These are phyloP conservation scores for Aradophagus sp. DNA, from an alignment of 1,140 invertebrate genomes.

Conservation along the genomic window DNA sequence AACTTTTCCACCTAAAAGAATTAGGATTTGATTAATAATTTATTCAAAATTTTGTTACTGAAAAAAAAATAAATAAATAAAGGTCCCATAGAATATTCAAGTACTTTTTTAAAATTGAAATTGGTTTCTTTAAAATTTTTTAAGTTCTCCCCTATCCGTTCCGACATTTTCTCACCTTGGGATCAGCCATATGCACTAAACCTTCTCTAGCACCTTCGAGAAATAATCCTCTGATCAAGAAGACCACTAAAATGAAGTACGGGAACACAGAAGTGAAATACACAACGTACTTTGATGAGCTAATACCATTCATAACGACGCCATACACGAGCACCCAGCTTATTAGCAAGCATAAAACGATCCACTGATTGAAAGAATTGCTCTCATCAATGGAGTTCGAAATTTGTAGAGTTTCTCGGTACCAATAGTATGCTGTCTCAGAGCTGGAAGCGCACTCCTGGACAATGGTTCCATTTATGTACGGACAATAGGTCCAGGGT, in stretches of 20 bases:
- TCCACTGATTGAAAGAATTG: conserved; percentile 93
- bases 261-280: conserved; percentile 13
- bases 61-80: too few relatives aligned
- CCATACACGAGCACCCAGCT: conserved; percentile 97
- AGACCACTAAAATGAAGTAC: conserved; percentile 5
- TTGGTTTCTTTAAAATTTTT: background rate
- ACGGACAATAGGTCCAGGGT: conserved; percentile 90
- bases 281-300: conserved; percentile 8
- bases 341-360: conserved; percentile 91
- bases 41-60: too few relatives aligned
- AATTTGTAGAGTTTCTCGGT: conserved; percentile 90
- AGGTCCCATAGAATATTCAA: too few relatives aligned
- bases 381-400: conserved; percentile 87
- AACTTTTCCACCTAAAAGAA: conserved; percentile 85
- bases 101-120: too few relatives aligned
- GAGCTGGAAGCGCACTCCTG: conserved; percentile 87
- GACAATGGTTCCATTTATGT: conserved; percentile 82
- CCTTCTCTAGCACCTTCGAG: conserved; percentile 10
- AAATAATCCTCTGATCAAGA: background rate
- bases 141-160: too few relatives aligned
- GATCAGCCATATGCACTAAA: conserved; percentile 3
- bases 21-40: too few relatives aligned
- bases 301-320: conserved; percentile 91
- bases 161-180: conserved; percentile 3
- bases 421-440: conserved; percentile 92